Percentiles rank a stretch among this genome's conserved stretches.
phyloP scores from a whole-genome alignment of 2,113 vertebrate species.

The Sprattus sprattus region DNA sequence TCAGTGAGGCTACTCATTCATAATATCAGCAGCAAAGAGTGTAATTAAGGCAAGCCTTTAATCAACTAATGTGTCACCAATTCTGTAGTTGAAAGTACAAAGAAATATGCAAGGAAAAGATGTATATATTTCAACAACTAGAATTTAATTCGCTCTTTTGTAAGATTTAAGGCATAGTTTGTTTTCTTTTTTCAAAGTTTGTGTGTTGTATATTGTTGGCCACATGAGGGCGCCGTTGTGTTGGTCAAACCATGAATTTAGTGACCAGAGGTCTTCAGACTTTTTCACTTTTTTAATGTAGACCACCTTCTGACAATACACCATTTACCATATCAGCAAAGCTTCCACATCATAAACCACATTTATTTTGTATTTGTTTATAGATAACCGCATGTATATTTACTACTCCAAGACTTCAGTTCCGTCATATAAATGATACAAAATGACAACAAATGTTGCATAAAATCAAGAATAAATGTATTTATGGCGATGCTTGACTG shows the following conservation, averaged over 20 bases:
- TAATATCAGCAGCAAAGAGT: too few species aligned
- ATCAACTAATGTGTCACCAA: not conserved
- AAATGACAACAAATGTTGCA: not conserved
- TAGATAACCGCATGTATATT: not conserved
- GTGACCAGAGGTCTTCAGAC: not conserved
- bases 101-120: not conserved
- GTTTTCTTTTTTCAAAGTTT: not conserved
- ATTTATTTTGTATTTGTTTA: not conserved
- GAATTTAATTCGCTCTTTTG: too few species aligned
- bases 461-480: not conserved
- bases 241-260: not conserved
- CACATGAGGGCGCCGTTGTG: slow-evolving; percentile 24
- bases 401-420: not conserved
- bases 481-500: not conserved
- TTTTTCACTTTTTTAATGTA: not conserved
- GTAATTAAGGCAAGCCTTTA: too few species aligned
- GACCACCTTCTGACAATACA: not conserved
- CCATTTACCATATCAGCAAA: not conserved
- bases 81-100: not conserved
- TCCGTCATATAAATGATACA: not conserved
- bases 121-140: too few species aligned
- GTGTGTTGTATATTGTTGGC: not conserved
- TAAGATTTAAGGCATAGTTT: not conserved
- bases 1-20: too few species aligned
- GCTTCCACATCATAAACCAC: not conserved